Percentiles rank a stretch among this genome's conserved stretches.
phyloP scores from a whole-genome alignment of 1,140 invertebrate species.

The Drosophila bocki region DNA sequence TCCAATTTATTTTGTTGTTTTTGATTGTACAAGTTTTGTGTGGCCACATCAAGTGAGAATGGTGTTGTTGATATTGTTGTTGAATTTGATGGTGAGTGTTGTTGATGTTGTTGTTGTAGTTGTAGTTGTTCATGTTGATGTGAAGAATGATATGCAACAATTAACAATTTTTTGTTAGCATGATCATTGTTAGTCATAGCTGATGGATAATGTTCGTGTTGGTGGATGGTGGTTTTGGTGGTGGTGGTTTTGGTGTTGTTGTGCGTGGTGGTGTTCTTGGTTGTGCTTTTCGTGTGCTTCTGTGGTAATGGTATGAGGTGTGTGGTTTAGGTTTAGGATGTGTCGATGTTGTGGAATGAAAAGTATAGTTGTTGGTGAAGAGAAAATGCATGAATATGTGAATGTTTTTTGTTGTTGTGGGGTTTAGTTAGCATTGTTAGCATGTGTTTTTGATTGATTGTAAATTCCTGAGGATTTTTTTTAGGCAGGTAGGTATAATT shows the following conservation, averaged over 20 bases:
- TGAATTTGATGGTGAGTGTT: constrained; percentile 47
- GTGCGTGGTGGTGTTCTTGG: constrained; percentile 38
- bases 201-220: constrained; percentile 29
- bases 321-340: constrained; percentile 53
- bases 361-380: constrained; percentile 29
- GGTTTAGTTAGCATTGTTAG: constrained; percentile 5
- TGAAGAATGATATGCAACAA: constrained; percentile 84
- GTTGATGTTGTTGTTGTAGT: constrained; percentile 52
- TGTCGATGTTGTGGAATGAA: constrained; percentile 30
- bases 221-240: constrained; percentile 29
- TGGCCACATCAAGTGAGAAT: constrained; percentile 77
- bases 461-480: background rate
- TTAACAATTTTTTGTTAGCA: constrained; percentile 82
- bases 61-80: constrained; percentile 55
- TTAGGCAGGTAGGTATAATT: background rate
- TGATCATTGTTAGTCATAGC: constrained; percentile 77
- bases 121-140: constrained; percentile 78
- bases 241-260: constrained; percentile 45
- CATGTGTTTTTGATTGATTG: background rate
- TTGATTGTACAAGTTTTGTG: constrained; percentile 82
- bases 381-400: constrained; percentile 66
- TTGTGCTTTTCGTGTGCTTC: constrained; percentile 47
- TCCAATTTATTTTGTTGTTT: constrained; percentile 84
- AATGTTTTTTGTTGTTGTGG: constrained; percentile 12
- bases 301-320: constrained; percentile 51